Base-by-base conservation (phyloP, 2,113 vertebrate genomes). In the Lates calcarifer region DNA sequence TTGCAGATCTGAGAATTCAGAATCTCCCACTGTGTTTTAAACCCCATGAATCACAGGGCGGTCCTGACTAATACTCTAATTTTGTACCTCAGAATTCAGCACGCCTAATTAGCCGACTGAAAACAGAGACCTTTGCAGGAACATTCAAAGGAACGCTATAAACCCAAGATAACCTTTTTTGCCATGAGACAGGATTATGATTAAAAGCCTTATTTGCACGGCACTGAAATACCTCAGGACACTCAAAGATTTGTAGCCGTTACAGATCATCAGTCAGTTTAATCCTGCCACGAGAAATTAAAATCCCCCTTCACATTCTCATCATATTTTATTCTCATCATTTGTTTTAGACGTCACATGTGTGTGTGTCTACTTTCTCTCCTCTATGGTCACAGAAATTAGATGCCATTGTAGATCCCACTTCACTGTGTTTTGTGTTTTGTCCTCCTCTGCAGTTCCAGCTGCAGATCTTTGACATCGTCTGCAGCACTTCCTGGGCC, bases 391-490 rank as follows among this genome's bases (percentile, higher is more conserved):
- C 49, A 24, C n/a, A 18, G 18, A 20, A 20, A 20, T 10, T 20
- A 18, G 43, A 45, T 18, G 43, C 1, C 43, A 6, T 6, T 18
- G 43, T 45, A 5, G 18, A 20, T 47, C 45, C 45, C 17, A 47
- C 45, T 18, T 47, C 43, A 18, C 1, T 18, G 17, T 29, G 22
- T 2, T 22, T 18, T 60, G 47, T 51, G 33, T 62, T 2, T 39
- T 22, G 31, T 64, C 9, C 7, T 53, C 10, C 28, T 86, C 77
- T 80, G 41, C 91, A 99, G 98, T 96, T 99, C 90, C 96, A 99
- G 93, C 92, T 99, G 64, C 98, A 99, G 93, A 96, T 96, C 94
- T 99, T 99, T 86, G 97, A 99, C 84, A 99, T 99, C 13, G 91
- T 97, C 81, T 99, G 98, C 90, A 97, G 97, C 77, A 96, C 97